These are phyloP conservation scores for Hemicordylus capensis DNA, from an alignment of 2,113 vertebrate species.

Conservation along the genomic window DNA sequence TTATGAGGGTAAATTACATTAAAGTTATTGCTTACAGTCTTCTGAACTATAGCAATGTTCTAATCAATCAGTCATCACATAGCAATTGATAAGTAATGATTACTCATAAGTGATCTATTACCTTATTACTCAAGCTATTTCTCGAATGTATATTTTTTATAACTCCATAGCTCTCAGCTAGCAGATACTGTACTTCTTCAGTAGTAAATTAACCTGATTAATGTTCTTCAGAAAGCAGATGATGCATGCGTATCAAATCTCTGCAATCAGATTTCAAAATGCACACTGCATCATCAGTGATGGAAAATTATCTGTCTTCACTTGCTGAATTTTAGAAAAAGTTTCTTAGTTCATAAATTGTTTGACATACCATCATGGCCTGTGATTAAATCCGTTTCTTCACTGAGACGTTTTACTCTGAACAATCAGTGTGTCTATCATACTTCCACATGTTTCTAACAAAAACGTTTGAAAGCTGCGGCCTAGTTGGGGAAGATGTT, in stretches of 20 bases:
- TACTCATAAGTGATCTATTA: not conserved
- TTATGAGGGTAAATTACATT: not conserved
- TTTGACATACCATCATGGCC: not conserved
- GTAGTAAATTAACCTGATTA: not conserved
- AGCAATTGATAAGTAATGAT: not conserved
- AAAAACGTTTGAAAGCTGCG: not conserved
- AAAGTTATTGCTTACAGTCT: not conserved
- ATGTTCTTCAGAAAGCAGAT: not conserved
- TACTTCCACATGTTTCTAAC: not conserved
- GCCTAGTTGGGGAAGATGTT: not conserved
- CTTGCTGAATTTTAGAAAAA: not conserved
- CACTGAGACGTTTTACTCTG: not conserved
- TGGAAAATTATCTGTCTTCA: not conserved
- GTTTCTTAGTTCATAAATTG: not conserved
- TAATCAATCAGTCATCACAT: slow-evolving; percentile 22
- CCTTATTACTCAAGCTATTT: not conserved
- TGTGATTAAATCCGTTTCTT: not conserved
- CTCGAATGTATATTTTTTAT: not conserved
- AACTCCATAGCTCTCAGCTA: not conserved
- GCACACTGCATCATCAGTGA: not conserved
- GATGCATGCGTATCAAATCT: not conserved
- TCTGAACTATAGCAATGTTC: slow-evolving; percentile 1
- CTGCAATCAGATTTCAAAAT: not conserved
- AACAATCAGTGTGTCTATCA: not conserved
- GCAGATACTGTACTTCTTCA: not conserved